These are phyloP conservation scores for Cetonia aurata DNA, from an alignment of 2,888 invertebrate species.

Conservation along the genomic window DNA sequence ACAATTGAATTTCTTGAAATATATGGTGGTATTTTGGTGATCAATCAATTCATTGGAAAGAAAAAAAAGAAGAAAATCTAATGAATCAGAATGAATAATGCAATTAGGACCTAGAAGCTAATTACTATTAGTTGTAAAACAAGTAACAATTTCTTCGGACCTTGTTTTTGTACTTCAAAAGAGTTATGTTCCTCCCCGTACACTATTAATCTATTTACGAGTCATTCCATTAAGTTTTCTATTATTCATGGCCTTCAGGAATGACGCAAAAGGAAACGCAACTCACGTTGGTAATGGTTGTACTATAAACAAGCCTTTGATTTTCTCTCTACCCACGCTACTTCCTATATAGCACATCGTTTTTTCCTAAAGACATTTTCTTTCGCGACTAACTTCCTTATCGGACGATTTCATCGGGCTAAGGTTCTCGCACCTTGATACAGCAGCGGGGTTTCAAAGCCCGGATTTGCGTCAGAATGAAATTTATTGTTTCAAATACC, in stretches of 20 bases:
- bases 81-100: too few relatives aligned
- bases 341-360: background rate
- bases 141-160: too few relatives aligned
- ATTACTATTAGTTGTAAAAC: too few relatives aligned
- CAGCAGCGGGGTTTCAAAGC: conserved; percentile 7
- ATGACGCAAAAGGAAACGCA: background rate
- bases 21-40: too few relatives aligned
- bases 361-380: conserved; percentile 3
- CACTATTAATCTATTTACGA: background rate
- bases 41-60: too few relatives aligned
- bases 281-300: conserved; percentile 7
- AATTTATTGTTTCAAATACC: conserved; percentile 24
- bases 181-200: too few relatives aligned
- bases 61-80: too few relatives aligned
- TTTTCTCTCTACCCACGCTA: background rate
- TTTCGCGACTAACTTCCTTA: background rate
- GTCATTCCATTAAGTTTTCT: background rate
- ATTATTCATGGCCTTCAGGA: conserved; percentile 13
- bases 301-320: conserved; percentile 6
- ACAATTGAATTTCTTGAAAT: too few relatives aligned
- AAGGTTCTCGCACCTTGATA: conserved; percentile 12
- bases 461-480: conserved; percentile 13
- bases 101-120: too few relatives aligned
- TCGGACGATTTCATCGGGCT: conserved; percentile 6
- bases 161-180: too few relatives aligned